Base-by-base conservation (phyloP, 2,797 vertebrate genomes). In the Taeniopygia guttata region DNA sequence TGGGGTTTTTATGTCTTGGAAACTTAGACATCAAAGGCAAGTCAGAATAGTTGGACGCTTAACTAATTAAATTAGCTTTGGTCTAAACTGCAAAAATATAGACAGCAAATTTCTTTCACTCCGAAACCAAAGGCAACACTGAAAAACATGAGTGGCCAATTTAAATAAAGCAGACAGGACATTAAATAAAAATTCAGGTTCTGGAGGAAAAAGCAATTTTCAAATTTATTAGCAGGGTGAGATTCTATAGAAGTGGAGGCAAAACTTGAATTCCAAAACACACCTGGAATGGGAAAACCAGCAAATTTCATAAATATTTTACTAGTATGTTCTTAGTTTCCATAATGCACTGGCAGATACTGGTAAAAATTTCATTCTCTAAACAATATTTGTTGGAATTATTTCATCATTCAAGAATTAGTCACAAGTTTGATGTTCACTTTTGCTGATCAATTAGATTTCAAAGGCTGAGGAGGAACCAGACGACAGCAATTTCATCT, bases 211-310 rank as follows among this genome's bases (percentile, higher is more conserved):
- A 84, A 76, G 5, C 8, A 15, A 38, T 58, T 92, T 89, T 73
- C 30, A 64, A 74, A 56, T 76, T 93, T 82, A 63, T 70, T 90
- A 76, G 20, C 43, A 51, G 19, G 23, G 16, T 51, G 36, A 38
- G 60, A 85, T 79, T 16, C 43, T 84, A 9, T 10, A 23, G n/a
- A 82, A 86, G 76, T 85, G 48, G 55, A 94, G 84, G 72, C 49
- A 86, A 79, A 95, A 79, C 38, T 27, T 54, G 97, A 93, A 95
- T 97, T 97, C 76, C 87, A 93, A 97, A 97, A 96, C 85, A 96
- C 58, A 92, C 36, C 25, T 67, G 86, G 77, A 97, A 95, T 90
- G 79, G 72, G 68, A 87, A 92, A 97, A 90, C 0, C 30, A 78
- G 48, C 27, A 75, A 70, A 91, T 95, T 97, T 64, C 80, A 30